Conservation (phyloP, 2,113 vertebrate genomes). For the Myotis davidii region DNA sequence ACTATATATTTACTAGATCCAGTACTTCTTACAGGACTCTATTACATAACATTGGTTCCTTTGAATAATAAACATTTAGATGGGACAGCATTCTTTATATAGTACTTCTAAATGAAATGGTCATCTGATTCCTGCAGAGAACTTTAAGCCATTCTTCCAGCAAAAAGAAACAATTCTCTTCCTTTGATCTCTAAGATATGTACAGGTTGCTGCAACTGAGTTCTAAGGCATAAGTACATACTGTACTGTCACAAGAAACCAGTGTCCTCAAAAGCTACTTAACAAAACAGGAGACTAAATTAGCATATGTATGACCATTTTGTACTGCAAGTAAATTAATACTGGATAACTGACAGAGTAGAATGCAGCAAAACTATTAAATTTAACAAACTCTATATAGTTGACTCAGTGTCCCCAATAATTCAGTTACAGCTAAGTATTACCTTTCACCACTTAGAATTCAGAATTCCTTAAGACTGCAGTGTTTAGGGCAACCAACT, state of each 20-base stretch:
- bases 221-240: conserved; percentile 47
- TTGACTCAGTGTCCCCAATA: background rate
- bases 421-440: background rate
- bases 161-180: conserved; percentile 48
- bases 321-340: conserved; percentile 48
- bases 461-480: background rate
- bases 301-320: conserved; percentile 47
- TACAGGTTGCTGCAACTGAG: background rate
- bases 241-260: conserved; percentile 60
- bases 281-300: conserved; percentile 40
- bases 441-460: background rate
- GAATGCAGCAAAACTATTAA: conserved; percentile 31
- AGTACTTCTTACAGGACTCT: background rate
- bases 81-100: background rate
- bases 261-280: conserved; percentile 42
- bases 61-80: conserved; percentile 31
- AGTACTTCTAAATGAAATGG: conserved; percentile 33
- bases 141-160: conserved; percentile 9
- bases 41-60: background rate
- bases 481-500: background rate
- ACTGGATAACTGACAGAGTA: background rate
- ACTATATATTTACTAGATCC: background rate
- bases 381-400: background rate
- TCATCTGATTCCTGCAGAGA: background rate
- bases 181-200: conserved; percentile 30